Conservation (phyloP, 2,797 vertebrate species). For the Diplodus sargus region DNA sequence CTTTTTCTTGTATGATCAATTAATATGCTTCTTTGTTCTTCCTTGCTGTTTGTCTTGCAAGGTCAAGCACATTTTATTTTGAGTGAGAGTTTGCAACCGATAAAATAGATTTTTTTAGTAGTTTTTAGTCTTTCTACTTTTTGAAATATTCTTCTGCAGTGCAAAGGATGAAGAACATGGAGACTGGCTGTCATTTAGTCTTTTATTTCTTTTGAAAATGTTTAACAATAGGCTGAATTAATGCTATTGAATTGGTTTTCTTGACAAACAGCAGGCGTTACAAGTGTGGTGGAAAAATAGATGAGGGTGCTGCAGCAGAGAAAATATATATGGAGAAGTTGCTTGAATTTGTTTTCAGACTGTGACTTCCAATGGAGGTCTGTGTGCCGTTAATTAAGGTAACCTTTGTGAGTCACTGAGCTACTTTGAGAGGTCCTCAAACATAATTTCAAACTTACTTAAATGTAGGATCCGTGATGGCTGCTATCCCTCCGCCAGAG, state of each 20-base stretch:
- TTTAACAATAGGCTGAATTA: background rate
- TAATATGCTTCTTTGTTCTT: background rate
- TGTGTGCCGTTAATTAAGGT: conserved; percentile 14
- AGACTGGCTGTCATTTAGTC: background rate
- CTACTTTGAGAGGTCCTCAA: conserved; percentile 25
- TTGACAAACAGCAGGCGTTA: conserved; percentile 12
- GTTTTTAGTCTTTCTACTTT: background rate
- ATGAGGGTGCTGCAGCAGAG: conserved; percentile 11
- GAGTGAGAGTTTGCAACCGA: background rate
- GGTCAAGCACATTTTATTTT: background rate
- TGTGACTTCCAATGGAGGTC: conserved; percentile 21
- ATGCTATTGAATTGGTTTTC: conserved; percentile 27
- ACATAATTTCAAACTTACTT: conserved; percentile 25
- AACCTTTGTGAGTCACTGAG: conserved; percentile 37
- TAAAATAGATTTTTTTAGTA: background rate
- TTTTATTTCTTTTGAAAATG: conserved; percentile 19
- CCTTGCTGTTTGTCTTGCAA: background rate
- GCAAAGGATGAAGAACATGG: background rate
- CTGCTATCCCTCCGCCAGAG: conserved; percentile 40
- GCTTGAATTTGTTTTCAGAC: conserved; percentile 25
- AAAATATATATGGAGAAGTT: conserved; percentile 29
- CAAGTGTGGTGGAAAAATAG: conserved; percentile 13
- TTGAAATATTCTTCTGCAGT: conserved; percentile 5
- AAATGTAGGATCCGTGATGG: conserved; percentile 32
- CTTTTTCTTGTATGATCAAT: background rate